A percentile compares a stretch with the other conserved stretches of the same genome.
These are phyloP conservation scores for Germaria angustata DNA, from an alignment of 2,888 invertebrate species.

Conservation along the genomic window DNA sequence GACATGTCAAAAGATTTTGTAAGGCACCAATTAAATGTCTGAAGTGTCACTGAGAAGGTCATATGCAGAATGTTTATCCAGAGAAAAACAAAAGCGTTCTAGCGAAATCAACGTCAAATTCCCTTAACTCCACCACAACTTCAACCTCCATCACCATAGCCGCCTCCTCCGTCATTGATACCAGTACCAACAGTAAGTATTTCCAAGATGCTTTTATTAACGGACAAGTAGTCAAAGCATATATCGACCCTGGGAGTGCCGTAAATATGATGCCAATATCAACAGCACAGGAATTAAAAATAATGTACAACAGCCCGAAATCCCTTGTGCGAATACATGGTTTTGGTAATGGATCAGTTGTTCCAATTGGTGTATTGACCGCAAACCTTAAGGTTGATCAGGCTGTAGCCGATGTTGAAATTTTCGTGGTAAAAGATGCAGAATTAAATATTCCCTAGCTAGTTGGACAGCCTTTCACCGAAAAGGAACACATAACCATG, in stretches of 20 bases:
- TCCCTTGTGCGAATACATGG: conserved; percentile 17
- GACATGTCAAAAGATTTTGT: conserved; percentile 43
- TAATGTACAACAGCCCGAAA: conserved; percentile 7
- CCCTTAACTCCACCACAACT: neutral
- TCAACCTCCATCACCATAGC: neutral
- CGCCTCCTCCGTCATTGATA: neutral
- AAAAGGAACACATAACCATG: conserved; percentile 53
- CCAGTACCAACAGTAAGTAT: conserved; percentile 18
- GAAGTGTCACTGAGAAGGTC: conserved; percentile 42
- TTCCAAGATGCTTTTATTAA: conserved; percentile 45
- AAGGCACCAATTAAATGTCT: conserved; percentile 33
- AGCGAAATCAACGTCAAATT: neutral
- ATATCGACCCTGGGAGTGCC: conserved; percentile 53
- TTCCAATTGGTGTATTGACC: conserved; percentile 41
- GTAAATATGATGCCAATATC: conserved; percentile 48
- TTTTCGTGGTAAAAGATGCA: conserved; percentile 48
- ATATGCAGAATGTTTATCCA: conserved; percentile 33
- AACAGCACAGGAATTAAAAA: conserved; percentile 13
- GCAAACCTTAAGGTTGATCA: conserved; percentile 31
- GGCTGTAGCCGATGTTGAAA: conserved; percentile 33
- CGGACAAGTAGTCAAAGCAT: conserved; percentile 36
- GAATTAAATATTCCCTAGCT: conserved; percentile 42
- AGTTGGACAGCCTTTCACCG: conserved; percentile 56
- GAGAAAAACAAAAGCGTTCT: neutral
- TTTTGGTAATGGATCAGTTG: conserved; percentile 45